Percentiles rank a stretch among this genome's conserved stretches.
These are phyloP conservation scores for Atopsyche davidsoni DNA, from an alignment of 1,140 invertebrate genomes.

Conservation along the genomic window DNA sequence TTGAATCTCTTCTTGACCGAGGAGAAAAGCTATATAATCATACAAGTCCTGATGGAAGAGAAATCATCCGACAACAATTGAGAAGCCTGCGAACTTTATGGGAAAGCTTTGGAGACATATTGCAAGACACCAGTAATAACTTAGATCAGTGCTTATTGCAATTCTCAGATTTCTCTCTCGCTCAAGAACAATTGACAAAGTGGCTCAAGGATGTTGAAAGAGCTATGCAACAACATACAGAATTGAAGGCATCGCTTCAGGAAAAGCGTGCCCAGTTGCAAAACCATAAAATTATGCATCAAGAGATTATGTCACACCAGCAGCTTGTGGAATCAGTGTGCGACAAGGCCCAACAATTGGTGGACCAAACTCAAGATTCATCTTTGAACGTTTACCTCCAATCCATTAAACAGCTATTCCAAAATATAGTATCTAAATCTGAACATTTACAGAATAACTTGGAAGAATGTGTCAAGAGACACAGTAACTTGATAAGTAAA, in stretches of 20 bases:
- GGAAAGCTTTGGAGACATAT: constrained; percentile 80
- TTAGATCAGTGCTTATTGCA: constrained; percentile 84
- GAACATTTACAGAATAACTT: constrained; percentile 78
- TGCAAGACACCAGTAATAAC: constrained; percentile 70
- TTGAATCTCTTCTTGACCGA: constrained; percentile 79
- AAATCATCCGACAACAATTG: constrained; percentile 84
- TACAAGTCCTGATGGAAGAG: constrained; percentile 88
- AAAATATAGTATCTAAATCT: constrained; percentile 81
- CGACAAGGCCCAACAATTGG: constrained; percentile 84
- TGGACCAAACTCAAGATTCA: constrained; percentile 83
- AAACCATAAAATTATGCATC: constrained; percentile 91
- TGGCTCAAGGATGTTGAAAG: constrained; percentile 89
- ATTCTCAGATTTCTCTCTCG: constrained; percentile 80
- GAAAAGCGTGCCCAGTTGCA: constrained; percentile 92
- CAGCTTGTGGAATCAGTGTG: constrained; percentile 83
- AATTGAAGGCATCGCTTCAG: constrained; percentile 83
- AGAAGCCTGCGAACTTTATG: constrained; percentile 75
- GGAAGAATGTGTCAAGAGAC: constrained; percentile 79
- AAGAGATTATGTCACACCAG: constrained; percentile 91
- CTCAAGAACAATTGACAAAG: constrained; percentile 85
- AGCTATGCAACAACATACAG: constrained; percentile 86
- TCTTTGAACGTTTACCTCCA: constrained; percentile 79
- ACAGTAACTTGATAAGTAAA: constrained; percentile 68
- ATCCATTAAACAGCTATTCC: constrained; percentile 85
- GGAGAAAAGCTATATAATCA: constrained; percentile 90